Percentiles rank a stretch among this genome's conserved stretches.
These are phyloP conservation scores for Tangara arthus DNA, from an alignment of 2,797 vertebrate genomes.

Conservation along the genomic window DNA sequence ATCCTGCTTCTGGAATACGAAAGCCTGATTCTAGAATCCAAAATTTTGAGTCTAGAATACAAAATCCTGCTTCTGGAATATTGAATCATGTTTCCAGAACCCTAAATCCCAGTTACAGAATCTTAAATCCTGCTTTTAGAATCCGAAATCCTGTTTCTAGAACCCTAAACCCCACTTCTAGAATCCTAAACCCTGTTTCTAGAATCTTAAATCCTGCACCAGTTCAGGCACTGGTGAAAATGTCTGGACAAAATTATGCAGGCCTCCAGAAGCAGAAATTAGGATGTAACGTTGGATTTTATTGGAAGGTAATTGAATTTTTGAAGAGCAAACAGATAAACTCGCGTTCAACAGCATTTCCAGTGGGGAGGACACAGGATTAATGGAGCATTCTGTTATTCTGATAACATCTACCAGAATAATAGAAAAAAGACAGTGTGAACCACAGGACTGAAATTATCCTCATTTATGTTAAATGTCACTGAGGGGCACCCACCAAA, in stretches of 20 bases:
- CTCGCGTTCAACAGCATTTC: neutral
- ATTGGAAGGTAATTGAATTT: conserved; percentile 42
- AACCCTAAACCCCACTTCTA: neutral
- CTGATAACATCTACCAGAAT: neutral
- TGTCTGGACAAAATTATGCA: neutral
- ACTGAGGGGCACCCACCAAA: neutral
- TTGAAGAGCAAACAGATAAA: neutral
- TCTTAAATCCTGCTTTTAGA: neutral
- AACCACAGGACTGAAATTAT: neutral
- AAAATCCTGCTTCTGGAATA: neutral
- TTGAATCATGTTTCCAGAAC: neutral
- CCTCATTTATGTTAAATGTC: neutral
- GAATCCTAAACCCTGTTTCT: neutral
- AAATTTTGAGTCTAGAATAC: neutral
- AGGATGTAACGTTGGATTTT: neutral
- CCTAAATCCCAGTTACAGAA: no score
- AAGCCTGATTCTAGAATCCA: neutral
- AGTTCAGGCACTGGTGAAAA: neutral
- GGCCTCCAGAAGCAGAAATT: neutral
- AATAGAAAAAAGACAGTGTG: neutral
- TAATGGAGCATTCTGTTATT: neutral
- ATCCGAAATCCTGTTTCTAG: no score
- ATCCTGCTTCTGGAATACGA: neutral
- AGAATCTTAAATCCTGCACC: neutral
- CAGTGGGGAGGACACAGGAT: neutral